A percentile compares a stretch with the other conserved stretches of the same genome.
These are phyloP conservation scores for Drosophila triauraria DNA, from an alignment of 1,140 invertebrate species.

Conservation along the genomic window DNA sequence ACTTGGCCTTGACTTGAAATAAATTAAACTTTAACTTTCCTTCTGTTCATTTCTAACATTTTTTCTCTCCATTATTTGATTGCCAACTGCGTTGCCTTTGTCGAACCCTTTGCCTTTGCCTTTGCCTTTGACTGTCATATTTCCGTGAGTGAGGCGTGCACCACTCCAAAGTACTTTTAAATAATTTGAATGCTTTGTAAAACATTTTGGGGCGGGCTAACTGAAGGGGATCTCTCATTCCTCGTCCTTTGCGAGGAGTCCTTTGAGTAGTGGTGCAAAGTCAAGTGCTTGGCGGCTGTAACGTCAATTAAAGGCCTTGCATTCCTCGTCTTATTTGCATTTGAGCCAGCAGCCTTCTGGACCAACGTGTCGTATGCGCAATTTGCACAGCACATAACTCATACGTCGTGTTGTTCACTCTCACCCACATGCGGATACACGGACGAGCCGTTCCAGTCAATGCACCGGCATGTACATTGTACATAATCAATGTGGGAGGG, in stretches of 20 bases:
- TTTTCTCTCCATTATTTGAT: slow-evolving; percentile 3
- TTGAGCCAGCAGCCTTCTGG: neutral
- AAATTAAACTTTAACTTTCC: slow-evolving; percentile 66
- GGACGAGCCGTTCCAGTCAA: slow-evolving; percentile 56
- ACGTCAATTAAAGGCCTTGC: neutral
- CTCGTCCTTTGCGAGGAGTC: slow-evolving; percentile 40
- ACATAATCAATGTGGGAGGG: slow-evolving; percentile 19
- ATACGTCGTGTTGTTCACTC: slow-evolving; percentile 24
- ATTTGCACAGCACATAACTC: slow-evolving; percentile 39
- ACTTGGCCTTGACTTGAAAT: slow-evolving; percentile 71
- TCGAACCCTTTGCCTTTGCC: slow-evolving; percentile 17
- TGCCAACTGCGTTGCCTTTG: slow-evolving; percentile 28
- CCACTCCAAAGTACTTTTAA: slow-evolving; percentile 48
- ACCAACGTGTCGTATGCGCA: slow-evolving; percentile 55
- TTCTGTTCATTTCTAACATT: slow-evolving; percentile 48
- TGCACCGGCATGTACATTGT: neutral
- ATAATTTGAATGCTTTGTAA: slow-evolving; percentile 72
- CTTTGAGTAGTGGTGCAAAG: slow-evolving; percentile 15
- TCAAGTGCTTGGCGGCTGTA: slow-evolving; percentile 10
- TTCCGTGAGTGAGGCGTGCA: slow-evolving; percentile 19
- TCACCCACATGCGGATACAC: slow-evolving; percentile 15
- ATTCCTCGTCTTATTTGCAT: neutral
- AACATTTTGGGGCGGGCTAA: slow-evolving; percentile 12
- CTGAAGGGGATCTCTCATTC: slow-evolving; percentile 33
- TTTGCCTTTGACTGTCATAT: slow-evolving; percentile 55